Evolutionary conservation across 2,113 vertebrate species (phyloP).

Genomic region (Mellivora capensis): DNA sequence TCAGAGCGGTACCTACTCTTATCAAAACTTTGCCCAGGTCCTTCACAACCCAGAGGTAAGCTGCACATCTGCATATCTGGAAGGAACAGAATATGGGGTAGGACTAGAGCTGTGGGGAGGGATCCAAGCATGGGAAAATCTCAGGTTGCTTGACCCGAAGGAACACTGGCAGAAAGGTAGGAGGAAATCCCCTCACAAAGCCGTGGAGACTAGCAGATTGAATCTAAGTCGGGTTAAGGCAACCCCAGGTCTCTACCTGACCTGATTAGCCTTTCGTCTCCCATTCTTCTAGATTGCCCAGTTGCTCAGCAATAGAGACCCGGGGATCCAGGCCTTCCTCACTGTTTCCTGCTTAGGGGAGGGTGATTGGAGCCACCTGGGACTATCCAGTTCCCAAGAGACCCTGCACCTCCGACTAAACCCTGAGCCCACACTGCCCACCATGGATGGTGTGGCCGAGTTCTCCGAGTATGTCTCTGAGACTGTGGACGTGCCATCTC

Average conservation of each 20-base stretch:
- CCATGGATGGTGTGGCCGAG: conserved; percentile 96
- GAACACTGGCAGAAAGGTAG: not conserved
- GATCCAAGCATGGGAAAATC: not conserved
- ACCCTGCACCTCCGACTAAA: conserved; percentile 89
- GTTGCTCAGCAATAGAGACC: conserved; percentile 85
- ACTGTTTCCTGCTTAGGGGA: conserved; percentile 93
- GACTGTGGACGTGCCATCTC: conserved; percentile 94
- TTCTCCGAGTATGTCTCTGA: conserved; percentile 97
- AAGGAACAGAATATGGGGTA: not conserved
- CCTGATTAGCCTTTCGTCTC: conserved; percentile 61
- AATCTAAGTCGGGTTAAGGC: not conserved
- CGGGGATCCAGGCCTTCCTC: conserved; percentile 86
- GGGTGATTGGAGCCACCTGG: conserved; percentile 93
- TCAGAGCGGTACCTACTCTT: conserved; percentile 91
- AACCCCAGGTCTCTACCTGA: not conserved
- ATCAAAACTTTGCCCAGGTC: conserved; percentile 88
- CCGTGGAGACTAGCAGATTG: not conserved
- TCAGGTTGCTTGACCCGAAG: not conserved
- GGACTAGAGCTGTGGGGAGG: not conserved
- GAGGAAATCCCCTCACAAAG: not conserved
- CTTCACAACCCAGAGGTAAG: conserved; percentile 90
- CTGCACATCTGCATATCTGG: not conserved
- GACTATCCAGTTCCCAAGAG: conserved; percentile 86
- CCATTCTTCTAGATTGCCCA: conserved; percentile 86
- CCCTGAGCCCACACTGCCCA: conserved; percentile 88